Base-by-base conservation (phyloP, 2,797 vertebrate species). In the Chrysocyon brachyurus region DNA sequence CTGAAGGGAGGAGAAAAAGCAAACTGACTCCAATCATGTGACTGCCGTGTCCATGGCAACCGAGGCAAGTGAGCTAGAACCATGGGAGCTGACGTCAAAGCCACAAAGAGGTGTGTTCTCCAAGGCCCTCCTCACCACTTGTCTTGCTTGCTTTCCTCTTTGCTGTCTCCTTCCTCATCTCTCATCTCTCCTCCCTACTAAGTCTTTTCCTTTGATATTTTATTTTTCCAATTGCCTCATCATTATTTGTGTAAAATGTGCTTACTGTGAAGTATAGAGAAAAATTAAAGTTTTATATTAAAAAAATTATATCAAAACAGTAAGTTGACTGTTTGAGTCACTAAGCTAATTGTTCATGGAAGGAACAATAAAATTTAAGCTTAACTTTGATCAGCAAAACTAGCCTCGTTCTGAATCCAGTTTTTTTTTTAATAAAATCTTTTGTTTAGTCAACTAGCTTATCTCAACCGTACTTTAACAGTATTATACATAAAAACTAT, bases 311-410 rank as follows among this genome's bases (percentile, higher is more conserved):
- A 89, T 36, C 15, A 91, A 94, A 91, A 68, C 36, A 68, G n/a
- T 68, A 82, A 64, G 15, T 1, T 87, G 19, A 46, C 56, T 79
- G 82, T 59, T 94, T 85, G 85, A 52, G 85, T 73, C 31, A 92
- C 36, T 68, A 79, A 70, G 49, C 90, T 56, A 81, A 90, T 17
- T 79, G 79, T 33, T 94, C 63, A 92, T 17, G 36, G 31, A 88
- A 94, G 64, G 61, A 64, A 88, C 92, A 82, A 17, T 68, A 89
- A 79, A 70, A 66, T 2, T 12, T 59, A 96, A 94, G 87, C 33
- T 95, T 59, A 84, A 54, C 9, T 70, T 14, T 77, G 46, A 84
- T 5, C 40, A 83, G 61, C 24, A 94, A 94, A 82, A 70, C 21
- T 72, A 77, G 26, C 10, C 5, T 93, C 10, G 2, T 1, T 82